Evolutionary conservation across 2,888 invertebrate species (phyloP).

Genomic region (Eupithecia subumbrata): DNA sequence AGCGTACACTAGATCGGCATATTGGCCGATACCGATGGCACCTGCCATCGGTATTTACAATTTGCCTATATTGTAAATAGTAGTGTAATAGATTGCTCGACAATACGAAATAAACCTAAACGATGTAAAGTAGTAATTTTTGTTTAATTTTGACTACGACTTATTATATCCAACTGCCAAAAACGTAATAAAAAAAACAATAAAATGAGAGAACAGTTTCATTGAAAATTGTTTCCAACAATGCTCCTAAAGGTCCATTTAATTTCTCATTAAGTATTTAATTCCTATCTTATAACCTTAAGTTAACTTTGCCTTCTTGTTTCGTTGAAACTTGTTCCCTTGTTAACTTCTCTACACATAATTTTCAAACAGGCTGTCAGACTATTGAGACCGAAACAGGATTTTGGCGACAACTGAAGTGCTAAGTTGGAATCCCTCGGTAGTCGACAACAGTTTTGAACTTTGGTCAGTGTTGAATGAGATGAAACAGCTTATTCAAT

Average conservation of each 20-base stretch:
- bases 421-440: constrained; percentile 33
- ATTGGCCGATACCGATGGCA: no score
- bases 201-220: not conserved
- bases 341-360: constrained; percentile 27
- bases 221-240: not conserved
- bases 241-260: not conserved
- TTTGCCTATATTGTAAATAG: no score
- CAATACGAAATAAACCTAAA: no score
- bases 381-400: constrained; percentile 27
- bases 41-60: no score
- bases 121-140: no score
- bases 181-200: not conserved
- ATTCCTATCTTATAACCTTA: not conserved
- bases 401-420: constrained; percentile 32
- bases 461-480: constrained; percentile 14
- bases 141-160: no score
- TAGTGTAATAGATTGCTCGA: no score
- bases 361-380: constrained; percentile 23
- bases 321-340: constrained; percentile 10
- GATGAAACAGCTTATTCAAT: not conserved
- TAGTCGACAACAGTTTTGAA: constrained; percentile 24
- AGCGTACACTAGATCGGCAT: no score
- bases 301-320: not conserved
- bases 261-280: not conserved
- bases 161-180: not conserved